Base-by-base conservation (phyloP, 1,140 invertebrate genomes). In the Vollenhovia emeryi region DNA sequence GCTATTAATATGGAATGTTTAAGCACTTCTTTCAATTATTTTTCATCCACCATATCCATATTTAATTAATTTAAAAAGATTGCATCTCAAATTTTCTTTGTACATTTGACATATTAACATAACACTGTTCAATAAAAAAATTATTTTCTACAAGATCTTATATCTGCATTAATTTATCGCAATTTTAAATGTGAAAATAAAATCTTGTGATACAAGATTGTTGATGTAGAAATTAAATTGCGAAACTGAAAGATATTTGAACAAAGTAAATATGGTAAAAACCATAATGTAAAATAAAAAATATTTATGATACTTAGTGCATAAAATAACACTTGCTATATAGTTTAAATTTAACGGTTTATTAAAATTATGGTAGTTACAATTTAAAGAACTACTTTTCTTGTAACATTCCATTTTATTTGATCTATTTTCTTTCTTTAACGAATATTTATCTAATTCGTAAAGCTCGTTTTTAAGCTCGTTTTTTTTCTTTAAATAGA, bases 401-500 rank as follows among this genome's bases (percentile, higher is more conserved):
- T 24, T 36, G 2, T 15, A 74, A 50, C 6, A 55, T 2, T 1
- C 7, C 11, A 50, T 73, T 73, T 73, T n/a, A 4, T 52, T 21
- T 50, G 1, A 69, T 30, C 13, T 74, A 1, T 52, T 36, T 74
- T 21, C 4, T n/a, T 0, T 7, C 24, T 24, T 45, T 40, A 5
- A 33, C 13, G 9, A 13, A 50, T 50, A n/a, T 69, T 0, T 0
- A 13, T 74, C 27, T 21, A 24, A 50, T 36, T 78, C 13, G 3
- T 64, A 66, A 66, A 50, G 24, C n/a, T 50, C 3, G 18, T 15
- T 27, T 55, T 80, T 40, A n/a, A 24, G 24, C 45, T 13, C 13
- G 6, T 45, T 7, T 60, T 48, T 0, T 0, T 68, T 13, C 9
- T 89, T 95, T 96, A 98, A 89, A 98, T 96, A 55, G 97, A 97